Percentiles rank a stretch among this genome's conserved stretches.
These are phyloP conservation scores for Caenorhabditis sp. DNA, from an alignment of 2,888 invertebrate species.

Conservation along the genomic window DNA sequence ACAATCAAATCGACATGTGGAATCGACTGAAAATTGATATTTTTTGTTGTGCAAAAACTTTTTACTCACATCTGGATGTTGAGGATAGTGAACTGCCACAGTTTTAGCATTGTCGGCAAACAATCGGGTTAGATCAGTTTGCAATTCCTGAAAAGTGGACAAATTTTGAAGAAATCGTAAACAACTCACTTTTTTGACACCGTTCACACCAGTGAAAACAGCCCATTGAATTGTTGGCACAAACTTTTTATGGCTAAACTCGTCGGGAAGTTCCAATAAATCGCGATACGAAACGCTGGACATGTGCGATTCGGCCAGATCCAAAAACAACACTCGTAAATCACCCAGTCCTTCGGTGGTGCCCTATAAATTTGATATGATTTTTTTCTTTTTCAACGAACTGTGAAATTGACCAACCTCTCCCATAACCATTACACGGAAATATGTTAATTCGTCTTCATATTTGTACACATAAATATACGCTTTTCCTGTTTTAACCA, in stretches of 20 bases:
- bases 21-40: not conserved
- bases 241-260: not conserved
- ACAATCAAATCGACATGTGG: not conserved
- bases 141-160: not conserved
- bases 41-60: not conserved
- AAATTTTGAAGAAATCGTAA: too few relatives aligned
- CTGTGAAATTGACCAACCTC: not conserved
- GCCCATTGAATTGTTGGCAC: not conserved
- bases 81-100: not conserved
- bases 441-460: conserved; percentile 11
- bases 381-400: not conserved
- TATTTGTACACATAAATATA: conserved; percentile 17
- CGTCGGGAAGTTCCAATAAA: not conserved
- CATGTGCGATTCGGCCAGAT: not conserved
- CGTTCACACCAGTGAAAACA: not conserved
- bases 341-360: not conserved
- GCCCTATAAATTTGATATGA: not conserved
- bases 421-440: conserved; percentile 17
- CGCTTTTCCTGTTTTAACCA: conserved; percentile 13
- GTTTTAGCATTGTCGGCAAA: conserved; percentile 3
- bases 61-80: conserved; percentile 8
- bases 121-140: conserved; percentile 6
- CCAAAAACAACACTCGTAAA: not conserved
- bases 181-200: not conserved
- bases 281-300: not conserved